phyloP scores from a whole-genome alignment of 2,797 vertebrate genomes.

The Acanthiza pusilla region DNA sequence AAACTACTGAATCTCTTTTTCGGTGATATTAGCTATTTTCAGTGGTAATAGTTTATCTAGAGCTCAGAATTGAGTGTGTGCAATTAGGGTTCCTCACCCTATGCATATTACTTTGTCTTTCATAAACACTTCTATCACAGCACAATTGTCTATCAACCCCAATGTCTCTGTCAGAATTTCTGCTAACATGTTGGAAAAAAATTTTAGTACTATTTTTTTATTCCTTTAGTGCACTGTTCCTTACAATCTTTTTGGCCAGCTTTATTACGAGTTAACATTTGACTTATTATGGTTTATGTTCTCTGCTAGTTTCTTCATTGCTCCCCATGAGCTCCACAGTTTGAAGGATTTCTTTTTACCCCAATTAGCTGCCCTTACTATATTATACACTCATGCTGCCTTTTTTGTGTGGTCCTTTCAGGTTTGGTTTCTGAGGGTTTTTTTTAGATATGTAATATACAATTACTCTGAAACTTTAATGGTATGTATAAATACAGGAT shows the following conservation, averaged over 20 bases:
- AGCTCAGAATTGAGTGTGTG: not conserved
- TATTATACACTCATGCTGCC: not conserved
- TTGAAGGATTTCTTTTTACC: not conserved
- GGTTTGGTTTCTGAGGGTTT: not conserved
- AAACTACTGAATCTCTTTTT: not conserved
- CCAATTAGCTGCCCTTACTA: not conserved
- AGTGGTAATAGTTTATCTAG: not conserved
- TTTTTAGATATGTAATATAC: not conserved
- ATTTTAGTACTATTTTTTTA: not conserved
- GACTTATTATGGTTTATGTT: not conserved
- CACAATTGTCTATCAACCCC: not conserved
- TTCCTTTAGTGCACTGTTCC: not conserved
- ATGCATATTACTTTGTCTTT: not conserved
- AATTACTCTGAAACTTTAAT: conserved; percentile 28
- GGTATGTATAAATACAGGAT: not conserved
- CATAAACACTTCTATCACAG: not conserved
- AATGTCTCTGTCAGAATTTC: not conserved
- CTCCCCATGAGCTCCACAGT: not conserved
- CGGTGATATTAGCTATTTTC: not conserved
- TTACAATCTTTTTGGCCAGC: not conserved
- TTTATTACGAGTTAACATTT: not conserved
- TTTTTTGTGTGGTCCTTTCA: conserved; percentile 49
- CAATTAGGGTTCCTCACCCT: not conserved
- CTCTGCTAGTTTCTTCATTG: not conserved
- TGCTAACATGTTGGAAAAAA: not conserved